Evolutionary conservation across 1,140 invertebrate genomes (phyloP).

Genomic region (Xylocopa sonorina): DNA sequence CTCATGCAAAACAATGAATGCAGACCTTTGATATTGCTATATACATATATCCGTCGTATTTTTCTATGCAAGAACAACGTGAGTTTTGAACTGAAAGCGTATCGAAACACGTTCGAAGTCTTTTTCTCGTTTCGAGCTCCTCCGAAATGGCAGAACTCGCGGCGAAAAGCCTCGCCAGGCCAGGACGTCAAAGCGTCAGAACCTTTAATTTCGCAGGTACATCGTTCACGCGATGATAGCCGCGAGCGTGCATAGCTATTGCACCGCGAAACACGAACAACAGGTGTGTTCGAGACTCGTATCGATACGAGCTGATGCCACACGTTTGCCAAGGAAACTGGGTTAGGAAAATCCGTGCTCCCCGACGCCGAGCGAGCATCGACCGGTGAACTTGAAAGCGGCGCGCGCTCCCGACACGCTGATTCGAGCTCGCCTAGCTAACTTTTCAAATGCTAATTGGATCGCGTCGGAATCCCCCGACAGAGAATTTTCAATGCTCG

Average conservation of each 20-base stretch:
- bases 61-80: no score
- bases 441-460: background rate
- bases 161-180: no score
- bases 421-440: no score
- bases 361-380: background rate
- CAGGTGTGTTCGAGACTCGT: conserved; percentile 48
- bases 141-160: no score
- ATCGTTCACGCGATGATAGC: conserved; percentile 6
- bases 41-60: no score
- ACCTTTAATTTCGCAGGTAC: conserved; percentile 29
- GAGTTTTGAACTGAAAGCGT: no score
- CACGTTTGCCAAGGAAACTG: conserved; percentile 57
- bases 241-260: background rate
- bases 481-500: background rate
- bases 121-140: no score
- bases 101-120: no score
- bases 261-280: conserved; percentile 44
- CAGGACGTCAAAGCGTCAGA: no score
- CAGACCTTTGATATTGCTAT: no score
- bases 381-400: conserved; percentile 24
- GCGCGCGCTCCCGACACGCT: background rate
- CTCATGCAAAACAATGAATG: no score
- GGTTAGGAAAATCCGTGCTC: conserved; percentile 40
- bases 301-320: conserved; percentile 11
- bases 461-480: no score